Evolutionary conservation across 2,888 invertebrate genomes (phyloP).

Genomic region (Pterostichus niger): DNA sequence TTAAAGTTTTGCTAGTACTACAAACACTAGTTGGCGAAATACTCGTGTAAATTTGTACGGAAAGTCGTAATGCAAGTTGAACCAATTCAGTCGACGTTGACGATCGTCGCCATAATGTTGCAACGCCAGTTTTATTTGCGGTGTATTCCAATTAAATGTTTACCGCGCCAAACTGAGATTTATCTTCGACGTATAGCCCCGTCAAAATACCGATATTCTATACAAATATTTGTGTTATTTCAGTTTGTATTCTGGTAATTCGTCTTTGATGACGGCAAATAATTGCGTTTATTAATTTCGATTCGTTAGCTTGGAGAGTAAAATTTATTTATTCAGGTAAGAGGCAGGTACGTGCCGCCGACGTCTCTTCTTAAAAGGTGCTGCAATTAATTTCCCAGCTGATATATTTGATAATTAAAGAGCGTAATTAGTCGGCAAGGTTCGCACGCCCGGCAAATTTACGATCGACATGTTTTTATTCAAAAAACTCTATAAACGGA

Average conservation of each 20-base stretch:
- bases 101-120: not conserved
- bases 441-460: slow-evolving; percentile 45
- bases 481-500: slow-evolving; percentile 32
- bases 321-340: slow-evolving; percentile 61
- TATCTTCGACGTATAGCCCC: slow-evolving; percentile 14
- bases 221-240: slow-evolving; percentile 53
- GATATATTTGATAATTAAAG: slow-evolving; percentile 66
- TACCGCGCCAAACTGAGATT: slow-evolving; percentile 29
- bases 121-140: slow-evolving; percentile 25
- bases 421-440: slow-evolving; percentile 59
- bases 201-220: slow-evolving; percentile 55
- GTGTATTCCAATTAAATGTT: slow-evolving; percentile 60
- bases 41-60: not conserved
- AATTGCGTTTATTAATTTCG: slow-evolving; percentile 63
- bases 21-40: slow-evolving; percentile 13
- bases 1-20: slow-evolving; percentile 26
- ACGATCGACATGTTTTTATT: slow-evolving; percentile 52
- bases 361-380: slow-evolving; percentile 61
- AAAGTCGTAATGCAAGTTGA: not conserved
- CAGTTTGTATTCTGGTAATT: slow-evolving; percentile 43
- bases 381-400: slow-evolving; percentile 63
- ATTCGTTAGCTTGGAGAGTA: slow-evolving; percentile 31
- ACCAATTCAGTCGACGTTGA: slow-evolving; percentile 12
- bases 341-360: slow-evolving; percentile 40
- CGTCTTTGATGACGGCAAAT: slow-evolving; percentile 54